Conservation (phyloP, 1,140 invertebrate species). For the Brachionus asplanchnoidis region DNA sequence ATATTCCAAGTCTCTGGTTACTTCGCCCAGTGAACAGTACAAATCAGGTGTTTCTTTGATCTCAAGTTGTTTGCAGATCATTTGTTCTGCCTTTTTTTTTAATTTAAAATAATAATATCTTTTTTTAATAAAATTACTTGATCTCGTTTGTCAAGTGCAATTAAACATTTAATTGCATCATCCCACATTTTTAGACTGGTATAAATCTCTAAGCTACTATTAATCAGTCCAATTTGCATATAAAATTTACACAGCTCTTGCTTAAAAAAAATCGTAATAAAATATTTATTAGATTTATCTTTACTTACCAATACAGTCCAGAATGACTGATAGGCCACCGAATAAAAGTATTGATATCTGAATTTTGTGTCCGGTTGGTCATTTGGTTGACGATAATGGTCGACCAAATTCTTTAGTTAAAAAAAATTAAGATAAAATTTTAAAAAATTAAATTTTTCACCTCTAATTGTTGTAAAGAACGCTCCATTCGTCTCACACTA, state of each 20-base stretch:
- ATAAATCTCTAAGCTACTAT: conserved; percentile 79
- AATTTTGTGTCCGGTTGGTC: background rate
- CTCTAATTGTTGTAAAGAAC: conserved; percentile 76
- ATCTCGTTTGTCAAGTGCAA: conserved; percentile 68
- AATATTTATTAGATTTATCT: background rate
- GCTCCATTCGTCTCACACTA: conserved; percentile 72
- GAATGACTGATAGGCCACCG: background rate
- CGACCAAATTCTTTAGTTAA: conserved; percentile 18
- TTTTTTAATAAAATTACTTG: conserved; percentile 64
- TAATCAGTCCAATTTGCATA: conserved; percentile 72
- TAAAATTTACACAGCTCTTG: conserved; percentile 72
- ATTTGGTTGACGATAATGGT: conserved; percentile 38
- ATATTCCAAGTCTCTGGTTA: conserved; percentile 64
- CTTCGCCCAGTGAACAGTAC: conserved; percentile 81
- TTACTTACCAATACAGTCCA: conserved; percentile 23
- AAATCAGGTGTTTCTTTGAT: conserved; percentile 76
- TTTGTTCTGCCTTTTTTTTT: conserved; percentile 69
- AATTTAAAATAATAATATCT: background rate
- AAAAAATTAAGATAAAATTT: background rate
- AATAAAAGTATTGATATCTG: conserved; percentile 38
- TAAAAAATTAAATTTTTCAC: conserved; percentile 44
- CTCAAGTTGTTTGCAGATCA: conserved; percentile 74
- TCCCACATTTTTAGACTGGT: conserved; percentile 79
- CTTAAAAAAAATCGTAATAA: conserved; percentile 44
- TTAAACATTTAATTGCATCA: conserved; percentile 83